Conservation (phyloP, 2,113 vertebrate genomes). For the Rhabdornis inornatus region DNA sequence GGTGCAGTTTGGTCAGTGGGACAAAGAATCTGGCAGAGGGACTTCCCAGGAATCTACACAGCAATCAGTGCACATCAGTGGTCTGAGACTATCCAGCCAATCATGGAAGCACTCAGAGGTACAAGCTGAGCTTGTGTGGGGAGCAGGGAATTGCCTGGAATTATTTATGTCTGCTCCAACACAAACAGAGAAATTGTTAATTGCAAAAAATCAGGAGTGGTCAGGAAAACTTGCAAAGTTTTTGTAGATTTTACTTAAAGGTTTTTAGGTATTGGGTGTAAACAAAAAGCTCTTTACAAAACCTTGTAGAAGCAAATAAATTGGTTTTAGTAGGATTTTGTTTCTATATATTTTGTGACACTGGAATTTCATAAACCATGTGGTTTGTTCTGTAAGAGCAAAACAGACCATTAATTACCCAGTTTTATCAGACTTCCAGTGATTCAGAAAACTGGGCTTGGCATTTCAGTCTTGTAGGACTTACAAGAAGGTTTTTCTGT, state of each 20-base stretch:
- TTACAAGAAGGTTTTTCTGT: neutral
- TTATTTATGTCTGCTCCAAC: neutral
- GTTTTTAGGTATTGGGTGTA: neutral
- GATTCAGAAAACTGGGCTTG: neutral
- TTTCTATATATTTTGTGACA: neutral
- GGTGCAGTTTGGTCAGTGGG: constrained; percentile 91
- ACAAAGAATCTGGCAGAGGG: constrained; percentile 94
- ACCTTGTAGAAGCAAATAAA: neutral
- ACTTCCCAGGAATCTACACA: constrained; percentile 93
- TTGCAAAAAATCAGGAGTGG: neutral
- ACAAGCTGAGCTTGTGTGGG: neutral
- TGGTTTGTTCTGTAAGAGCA: neutral
- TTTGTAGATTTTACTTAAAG: neutral
- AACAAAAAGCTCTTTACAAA: neutral
- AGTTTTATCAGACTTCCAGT: neutral
- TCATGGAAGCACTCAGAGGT: constrained; percentile 97
- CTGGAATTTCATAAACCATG: neutral
- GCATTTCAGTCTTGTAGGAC: neutral
- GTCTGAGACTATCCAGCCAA: constrained; percentile 90
- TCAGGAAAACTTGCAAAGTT: neutral
- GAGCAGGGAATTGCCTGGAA: neutral
- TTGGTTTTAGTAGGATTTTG: neutral
- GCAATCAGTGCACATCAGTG: constrained; percentile 87
- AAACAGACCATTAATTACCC: neutral
- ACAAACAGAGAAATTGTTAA: neutral